Evolutionary conservation across 2,888 invertebrate genomes (phyloP), one percentile per base, ranked within the genome.

Genomic region (Gortyna flavago): DNA sequence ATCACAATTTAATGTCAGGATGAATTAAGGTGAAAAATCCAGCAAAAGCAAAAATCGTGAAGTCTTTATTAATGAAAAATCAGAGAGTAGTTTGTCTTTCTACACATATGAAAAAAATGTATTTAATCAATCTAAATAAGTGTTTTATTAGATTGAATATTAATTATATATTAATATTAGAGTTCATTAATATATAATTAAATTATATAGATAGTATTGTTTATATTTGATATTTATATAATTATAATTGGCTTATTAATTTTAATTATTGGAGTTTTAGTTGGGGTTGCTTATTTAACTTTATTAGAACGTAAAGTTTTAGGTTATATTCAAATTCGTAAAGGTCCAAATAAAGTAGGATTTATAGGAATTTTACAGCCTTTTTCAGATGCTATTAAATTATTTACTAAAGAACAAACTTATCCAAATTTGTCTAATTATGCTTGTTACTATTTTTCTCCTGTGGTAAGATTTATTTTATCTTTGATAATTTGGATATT

Each of bases 301-400:
- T 97, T 98, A 94, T 95, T 98, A 89, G 98, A 98, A 74, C 98
- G 98, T 4, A 98, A 97, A 85, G 96, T 98, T 89, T 97, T 98
- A 94, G 97, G 98, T 0, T 98, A 97, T 96, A 97, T 98, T 96
- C 98, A 98, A 94, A 95, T 97, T 95, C 98, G 98, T 32, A 98
- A 98, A 89, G 98, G 98, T 0, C 98, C 98, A 38, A 98, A 98
- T 97, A 98, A 98, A 89, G 97, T 98, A 35, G 97, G 97, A 0
- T 89, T 97, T 87, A 90, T 96, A 57, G 98, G 98, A 0, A 90
- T 98, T 91, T 93, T 97, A 80, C 98, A 98, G 84, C 97, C 98
- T 92, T 97, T 98, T 97, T 97, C 97, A 70, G 98, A 98, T 97
- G 98, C 97, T 54, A 95, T 98, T 95, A 98, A 97, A 91, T 97